Percentiles rank a stretch among this genome's conserved stretches.
Evolutionary conservation across 2,888 invertebrate genomes (phyloP).

Genomic region (Enchytraeus crypticus): DNA sequence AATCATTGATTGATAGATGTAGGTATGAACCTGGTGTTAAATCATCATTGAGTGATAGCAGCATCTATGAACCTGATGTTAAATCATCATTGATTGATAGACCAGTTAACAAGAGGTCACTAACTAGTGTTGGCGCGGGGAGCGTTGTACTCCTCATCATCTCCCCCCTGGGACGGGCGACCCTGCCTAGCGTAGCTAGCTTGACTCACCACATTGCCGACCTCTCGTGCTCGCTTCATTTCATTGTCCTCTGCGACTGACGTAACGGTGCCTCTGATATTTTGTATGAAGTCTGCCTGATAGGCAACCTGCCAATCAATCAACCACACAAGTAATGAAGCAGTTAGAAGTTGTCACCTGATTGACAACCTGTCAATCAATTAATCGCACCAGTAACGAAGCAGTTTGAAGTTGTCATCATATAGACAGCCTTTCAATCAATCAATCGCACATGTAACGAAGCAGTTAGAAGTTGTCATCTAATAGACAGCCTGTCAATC

Average conservation of each 20-base stretch:
- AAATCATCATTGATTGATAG: too few species aligned
- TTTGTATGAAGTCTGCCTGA: constrained; percentile 14
- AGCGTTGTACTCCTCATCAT: not conserved
- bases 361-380: too few species aligned
- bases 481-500: too few species aligned
- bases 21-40: too few species aligned
- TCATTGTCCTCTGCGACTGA: constrained; percentile 6
- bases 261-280: constrained; percentile 8
- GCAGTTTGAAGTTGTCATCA: too few species aligned
- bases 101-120: too few species aligned
- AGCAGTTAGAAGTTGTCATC: not conserved
- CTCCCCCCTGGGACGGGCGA: not conserved
- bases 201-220: constrained; percentile 11
- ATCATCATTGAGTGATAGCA: too few species aligned
- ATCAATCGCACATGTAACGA: not conserved
- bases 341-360: not conserved
- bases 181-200: constrained; percentile 3
- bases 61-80: too few species aligned
- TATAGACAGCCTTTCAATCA: constrained; percentile 5
- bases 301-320: constrained; percentile 7
- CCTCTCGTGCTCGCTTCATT: constrained; percentile 1
- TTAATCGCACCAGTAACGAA: too few species aligned
- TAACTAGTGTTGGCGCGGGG: too few species aligned
- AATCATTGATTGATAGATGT: too few species aligned
- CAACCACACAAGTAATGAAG: not conserved